Percentiles rank a stretch among this genome's conserved stretches.
phyloP scores from a whole-genome alignment of 2,888 invertebrate species.

The Aspidiotus destructor region DNA sequence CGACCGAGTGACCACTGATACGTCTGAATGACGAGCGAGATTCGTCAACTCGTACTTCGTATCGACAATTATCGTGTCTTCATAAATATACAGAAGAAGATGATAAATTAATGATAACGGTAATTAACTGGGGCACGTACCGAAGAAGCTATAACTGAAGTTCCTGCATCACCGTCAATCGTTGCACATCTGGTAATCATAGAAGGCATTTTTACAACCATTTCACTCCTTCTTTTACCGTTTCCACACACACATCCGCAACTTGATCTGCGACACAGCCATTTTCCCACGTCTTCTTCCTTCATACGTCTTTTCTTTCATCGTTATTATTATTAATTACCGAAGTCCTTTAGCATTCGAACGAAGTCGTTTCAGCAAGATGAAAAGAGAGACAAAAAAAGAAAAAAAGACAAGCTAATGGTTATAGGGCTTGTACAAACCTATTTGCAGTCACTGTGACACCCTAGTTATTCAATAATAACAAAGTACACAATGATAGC shows the following conservation, averaged over 20 bases:
- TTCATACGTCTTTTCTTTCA: not conserved
- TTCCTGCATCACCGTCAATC: not conserved
- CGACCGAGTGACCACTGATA: no score
- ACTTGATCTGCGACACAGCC: not conserved
- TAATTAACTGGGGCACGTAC: not conserved
- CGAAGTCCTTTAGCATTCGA: not conserved
- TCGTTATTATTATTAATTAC: not conserved
- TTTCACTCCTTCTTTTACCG: slow-evolving; percentile 1
- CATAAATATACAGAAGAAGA: no score
- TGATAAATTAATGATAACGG: no score
- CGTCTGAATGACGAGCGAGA: no score
- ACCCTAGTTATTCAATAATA: not conserved
- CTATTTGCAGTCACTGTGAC: slow-evolving; percentile 3
- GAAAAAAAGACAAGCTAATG: not conserved
- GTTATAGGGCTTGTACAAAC: no score
- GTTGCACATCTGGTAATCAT: not conserved
- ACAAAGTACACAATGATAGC: not conserved
- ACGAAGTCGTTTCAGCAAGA: not conserved
- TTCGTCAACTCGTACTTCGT: no score
- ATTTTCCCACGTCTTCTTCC: not conserved
- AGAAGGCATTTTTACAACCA: not conserved
- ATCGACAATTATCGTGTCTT: no score
- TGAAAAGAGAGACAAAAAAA: not conserved
- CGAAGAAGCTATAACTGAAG: not conserved
- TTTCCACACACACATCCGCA: not conserved